A percentile compares a stretch with the other conserved stretches of the same genome.
phyloP scores from a whole-genome alignment of 2,797 vertebrate species.

The Sebastes variabilis region DNA sequence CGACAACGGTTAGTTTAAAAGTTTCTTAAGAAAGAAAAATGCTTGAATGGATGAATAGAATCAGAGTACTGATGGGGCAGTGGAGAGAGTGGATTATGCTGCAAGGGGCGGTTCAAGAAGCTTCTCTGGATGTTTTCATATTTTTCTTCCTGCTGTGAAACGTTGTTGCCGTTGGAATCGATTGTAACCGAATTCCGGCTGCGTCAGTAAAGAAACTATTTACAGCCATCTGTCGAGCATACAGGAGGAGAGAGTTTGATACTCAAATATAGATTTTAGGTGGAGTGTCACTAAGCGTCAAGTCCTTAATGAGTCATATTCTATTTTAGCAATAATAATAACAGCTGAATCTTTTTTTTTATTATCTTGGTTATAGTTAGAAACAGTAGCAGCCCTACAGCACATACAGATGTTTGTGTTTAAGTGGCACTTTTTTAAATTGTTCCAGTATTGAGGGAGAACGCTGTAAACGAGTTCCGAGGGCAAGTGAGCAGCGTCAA shows the following conservation, averaged over 20 bases:
- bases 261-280: not conserved
- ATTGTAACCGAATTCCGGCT: not conserved
- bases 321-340: not conserved
- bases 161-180: not conserved
- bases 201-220: not conserved
- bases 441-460: too few relatives aligned
- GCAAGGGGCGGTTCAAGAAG: not conserved
- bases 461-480: too few relatives aligned
- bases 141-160: not conserved
- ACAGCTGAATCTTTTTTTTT: not conserved
- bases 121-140: not conserved
- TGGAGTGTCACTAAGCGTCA: not conserved
- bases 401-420: too few relatives aligned
- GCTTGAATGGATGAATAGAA: not conserved
- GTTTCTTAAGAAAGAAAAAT: too few relatives aligned
- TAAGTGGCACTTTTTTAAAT: accelerated
- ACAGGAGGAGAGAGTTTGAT: not conserved
- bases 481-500: too few relatives aligned
- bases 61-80: not conserved
- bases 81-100: not conserved
- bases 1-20: too few relatives aligned
- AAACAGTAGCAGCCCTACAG: not conserved
- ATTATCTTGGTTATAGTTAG: not conserved
- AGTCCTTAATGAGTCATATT: slow-evolving; percentile 6
- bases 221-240: not conserved